phyloP scores from a whole-genome alignment of 2,113 vertebrate genomes.

The Saguinus midas region DNA sequence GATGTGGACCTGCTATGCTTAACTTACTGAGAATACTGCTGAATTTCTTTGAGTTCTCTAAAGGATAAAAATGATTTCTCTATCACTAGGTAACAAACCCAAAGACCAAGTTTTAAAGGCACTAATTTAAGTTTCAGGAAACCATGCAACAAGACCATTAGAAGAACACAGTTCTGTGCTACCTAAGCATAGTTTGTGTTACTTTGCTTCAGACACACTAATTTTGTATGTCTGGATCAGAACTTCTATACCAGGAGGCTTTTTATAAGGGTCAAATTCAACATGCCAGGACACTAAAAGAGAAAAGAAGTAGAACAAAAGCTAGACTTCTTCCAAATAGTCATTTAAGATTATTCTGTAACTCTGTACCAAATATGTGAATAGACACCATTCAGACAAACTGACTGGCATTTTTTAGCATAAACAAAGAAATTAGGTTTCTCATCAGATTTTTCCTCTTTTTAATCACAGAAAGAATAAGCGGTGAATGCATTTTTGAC shows the following conservation, averaged over 20 bases:
- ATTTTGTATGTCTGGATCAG: slow-evolving; percentile 41
- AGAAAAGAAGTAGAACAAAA: slow-evolving; percentile 1
- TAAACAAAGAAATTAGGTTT: not conserved
- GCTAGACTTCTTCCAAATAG: not conserved
- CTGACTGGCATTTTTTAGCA: not conserved
- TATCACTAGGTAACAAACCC: slow-evolving; percentile 14
- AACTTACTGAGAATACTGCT: not conserved
- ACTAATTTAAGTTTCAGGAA: slow-evolving; percentile 55
- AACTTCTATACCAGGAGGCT: not conserved
- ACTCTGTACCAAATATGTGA: slow-evolving; percentile 14
- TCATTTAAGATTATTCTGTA: slow-evolving; percentile 9
- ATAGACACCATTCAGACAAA: not conserved
- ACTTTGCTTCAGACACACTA: slow-evolving; percentile 27
- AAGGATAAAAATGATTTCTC: slow-evolving; percentile 36
- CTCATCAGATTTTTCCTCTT: not conserved
- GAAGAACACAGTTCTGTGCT: not conserved
- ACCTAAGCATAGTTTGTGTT: slow-evolving; percentile 17
- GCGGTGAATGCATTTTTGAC: slow-evolving; percentile 3
- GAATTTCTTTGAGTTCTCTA: slow-evolving; percentile 6
- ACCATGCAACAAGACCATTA: slow-evolving; percentile 34
- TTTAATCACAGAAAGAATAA: slow-evolving; percentile 11
- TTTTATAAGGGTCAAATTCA: slow-evolving; percentile 30
- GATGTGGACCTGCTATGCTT: not conserved
- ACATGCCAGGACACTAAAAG: not conserved
- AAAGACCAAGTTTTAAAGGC: slow-evolving; percentile 51